Evolutionary conservation across 2,113 vertebrate species (phyloP).

Genomic region (Cynoglossus semilaevis): DNA sequence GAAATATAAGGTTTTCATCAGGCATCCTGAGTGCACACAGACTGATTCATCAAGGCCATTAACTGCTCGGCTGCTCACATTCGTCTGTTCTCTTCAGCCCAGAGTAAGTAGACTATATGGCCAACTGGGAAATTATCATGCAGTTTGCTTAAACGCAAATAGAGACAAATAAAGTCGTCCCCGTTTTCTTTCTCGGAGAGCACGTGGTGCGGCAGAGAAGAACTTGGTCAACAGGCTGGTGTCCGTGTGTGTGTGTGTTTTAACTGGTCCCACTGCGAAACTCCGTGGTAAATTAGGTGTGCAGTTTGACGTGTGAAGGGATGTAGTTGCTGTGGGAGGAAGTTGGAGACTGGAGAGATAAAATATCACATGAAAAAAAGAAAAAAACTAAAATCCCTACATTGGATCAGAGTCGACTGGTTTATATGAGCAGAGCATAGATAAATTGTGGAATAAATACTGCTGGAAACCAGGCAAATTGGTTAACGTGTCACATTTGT

Average conservation of each 20-base stretch:
- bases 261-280: conserved; percentile 28
- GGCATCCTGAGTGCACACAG: conserved; percentile 53
- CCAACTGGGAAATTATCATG: conserved; percentile 69
- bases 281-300: conserved; percentile 16
- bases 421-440: conserved; percentile 44
- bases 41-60: conserved; percentile 70
- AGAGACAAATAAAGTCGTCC: conserved; percentile 67
- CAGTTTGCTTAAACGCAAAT: conserved; percentile 71
- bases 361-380: conserved; percentile 36
- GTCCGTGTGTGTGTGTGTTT: conserved; percentile 10
- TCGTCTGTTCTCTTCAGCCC: conserved; percentile 59
- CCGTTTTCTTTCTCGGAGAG: conserved; percentile 63
- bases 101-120: conserved; percentile 61
- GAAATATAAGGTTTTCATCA: conserved; percentile 66
- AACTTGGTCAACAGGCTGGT: conserved; percentile 36
- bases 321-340: conserved; percentile 14
- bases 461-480: conserved; percentile 21
- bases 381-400: conserved; percentile 32
- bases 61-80: conserved; percentile 60
- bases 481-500: conserved; percentile 7
- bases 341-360: conserved; percentile 21
- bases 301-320: conserved; percentile 12
- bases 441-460: conserved; percentile 35
- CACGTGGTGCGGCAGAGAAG: conserved; percentile 27
- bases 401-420: conserved; percentile 39